phyloP scores from a whole-genome alignment of 2,797 vertebrate genomes.

The Epinephelus malabaricus region DNA sequence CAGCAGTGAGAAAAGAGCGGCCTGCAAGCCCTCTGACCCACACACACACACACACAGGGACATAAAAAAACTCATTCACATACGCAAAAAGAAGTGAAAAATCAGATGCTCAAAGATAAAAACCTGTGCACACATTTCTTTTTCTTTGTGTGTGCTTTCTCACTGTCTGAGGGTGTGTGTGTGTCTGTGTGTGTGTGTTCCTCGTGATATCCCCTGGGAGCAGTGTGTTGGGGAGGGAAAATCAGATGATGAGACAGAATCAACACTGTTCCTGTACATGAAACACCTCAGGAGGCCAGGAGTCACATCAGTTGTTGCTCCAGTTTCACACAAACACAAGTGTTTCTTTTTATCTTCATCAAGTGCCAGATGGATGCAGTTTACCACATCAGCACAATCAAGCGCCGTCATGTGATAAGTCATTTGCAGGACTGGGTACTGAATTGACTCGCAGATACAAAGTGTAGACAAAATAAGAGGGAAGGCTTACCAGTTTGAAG shows the following conservation, averaged over 20 bases:
- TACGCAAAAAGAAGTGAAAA: conserved; percentile 30
- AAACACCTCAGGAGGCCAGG: conserved; percentile 73
- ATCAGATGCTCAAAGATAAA: too few relatives aligned
- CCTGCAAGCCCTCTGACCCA: conserved; percentile 43
- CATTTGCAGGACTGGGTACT: conserved; percentile 22
- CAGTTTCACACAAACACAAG: conserved; percentile 53
- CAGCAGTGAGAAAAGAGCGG: conserved; percentile 66
- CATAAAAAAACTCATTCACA: conserved; percentile 50
- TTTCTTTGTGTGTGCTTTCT: conserved; percentile 3
- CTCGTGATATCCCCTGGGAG: conserved; percentile 76
- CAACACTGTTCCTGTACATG: conserved; percentile 65
- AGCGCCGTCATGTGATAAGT: conserved; percentile 42
- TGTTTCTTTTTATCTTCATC: conserved; percentile 41
- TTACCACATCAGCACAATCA: conserved; percentile 56
- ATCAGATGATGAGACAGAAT: conserved; percentile 81
- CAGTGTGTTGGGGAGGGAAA: conserved; percentile 51
- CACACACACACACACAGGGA: not conserved
- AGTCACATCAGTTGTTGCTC: conserved; percentile 54
- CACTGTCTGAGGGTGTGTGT: conserved; percentile 2
- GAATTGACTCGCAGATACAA: conserved; percentile 10
- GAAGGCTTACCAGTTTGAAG: not conserved
- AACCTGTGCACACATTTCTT: too few relatives aligned
- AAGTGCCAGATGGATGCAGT: conserved; percentile 36
- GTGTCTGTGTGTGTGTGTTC: conserved; percentile 45
- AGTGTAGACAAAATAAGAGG: not conserved